Conservation (phyloP, 2,797 vertebrate genomes). For the Harpagifer antarcticus region DNA sequence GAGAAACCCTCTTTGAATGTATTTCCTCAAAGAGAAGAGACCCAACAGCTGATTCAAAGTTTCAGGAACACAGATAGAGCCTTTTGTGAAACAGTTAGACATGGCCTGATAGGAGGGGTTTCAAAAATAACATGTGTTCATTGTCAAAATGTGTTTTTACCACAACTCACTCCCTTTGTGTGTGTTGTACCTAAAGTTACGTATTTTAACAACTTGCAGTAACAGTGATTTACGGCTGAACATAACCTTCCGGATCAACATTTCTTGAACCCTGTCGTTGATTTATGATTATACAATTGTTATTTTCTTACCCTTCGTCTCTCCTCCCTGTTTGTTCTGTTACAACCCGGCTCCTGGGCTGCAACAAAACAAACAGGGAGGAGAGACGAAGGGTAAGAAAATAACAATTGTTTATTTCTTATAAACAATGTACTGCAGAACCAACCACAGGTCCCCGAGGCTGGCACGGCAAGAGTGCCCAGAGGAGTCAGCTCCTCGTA, state of each 20-base stretch:
- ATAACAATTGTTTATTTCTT: too few species aligned
- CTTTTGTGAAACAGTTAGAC: neutral
- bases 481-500: too few species aligned
- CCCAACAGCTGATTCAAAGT: neutral
- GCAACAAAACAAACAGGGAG: too few species aligned
- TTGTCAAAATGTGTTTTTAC: neutral
- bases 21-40: neutral
- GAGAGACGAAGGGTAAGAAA: too few species aligned
- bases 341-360: too few species aligned
- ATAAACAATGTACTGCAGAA: too few species aligned
- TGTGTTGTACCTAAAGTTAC: conserved; percentile 1
- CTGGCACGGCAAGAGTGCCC: too few species aligned
- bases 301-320: too few species aligned
- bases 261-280: conserved; percentile 30
- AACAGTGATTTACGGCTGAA: conserved; percentile 41
- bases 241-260: conserved; percentile 17
- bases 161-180: neutral
- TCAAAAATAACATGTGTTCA: neutral
- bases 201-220: conserved; percentile 4
- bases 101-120: neutral
- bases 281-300: conserved; percentile 51
- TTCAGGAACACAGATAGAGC: neutral
- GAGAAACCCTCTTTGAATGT: conserved; percentile 5
- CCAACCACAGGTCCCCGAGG: too few species aligned
- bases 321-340: too few species aligned